Base-by-base conservation (phyloP, 2,888 invertebrate genomes). In the Actias luna region DNA sequence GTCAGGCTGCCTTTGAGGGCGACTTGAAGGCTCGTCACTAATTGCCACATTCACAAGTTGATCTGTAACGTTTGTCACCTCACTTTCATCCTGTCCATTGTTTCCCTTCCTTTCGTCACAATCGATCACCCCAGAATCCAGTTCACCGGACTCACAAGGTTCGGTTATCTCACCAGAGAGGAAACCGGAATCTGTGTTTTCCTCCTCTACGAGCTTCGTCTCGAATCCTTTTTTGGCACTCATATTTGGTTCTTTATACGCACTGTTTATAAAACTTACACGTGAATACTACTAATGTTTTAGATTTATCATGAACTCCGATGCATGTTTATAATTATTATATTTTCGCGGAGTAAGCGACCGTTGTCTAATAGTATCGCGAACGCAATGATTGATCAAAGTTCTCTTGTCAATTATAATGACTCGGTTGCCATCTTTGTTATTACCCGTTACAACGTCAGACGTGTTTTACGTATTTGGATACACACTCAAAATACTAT, bases 81-180 rank as follows among this genome's bases (percentile, higher is more conserved):
- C 96, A 90, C 95, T 95, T 81, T 96, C 96, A 64, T 94, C 84
- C 61, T 80, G 77, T 64, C 94, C 84, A 61, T 80, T 77, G 63
- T 77, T 72, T 78, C 78, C 79, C 76, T 74, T 77, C 68, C 76
- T 76, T 65, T 77, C 75, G 72, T 72, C 75, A 77, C 79, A 77
- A 64, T 70, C 71, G 59, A 67, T 64, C 64, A 63, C 70, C 52
- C 52, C 63, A 64, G 64, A 63, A 62, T 65, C 69, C 36, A 76
- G 67, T 58, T 75, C 77, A 63, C 70, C 78, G 42, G 78, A 72
- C 35, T 76, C 75, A 58, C 72, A 66, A 65, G 71, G 72, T 65
- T 70, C 76, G 50, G 74, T 69, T 64, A 83, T 70, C 70, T 71
- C 70, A 64, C 84, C 87, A 36, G 92, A 91, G 50, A 86, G 67